Conservation (phyloP, 2,888 invertebrate genomes). For the Mythimna ferrago region DNA sequence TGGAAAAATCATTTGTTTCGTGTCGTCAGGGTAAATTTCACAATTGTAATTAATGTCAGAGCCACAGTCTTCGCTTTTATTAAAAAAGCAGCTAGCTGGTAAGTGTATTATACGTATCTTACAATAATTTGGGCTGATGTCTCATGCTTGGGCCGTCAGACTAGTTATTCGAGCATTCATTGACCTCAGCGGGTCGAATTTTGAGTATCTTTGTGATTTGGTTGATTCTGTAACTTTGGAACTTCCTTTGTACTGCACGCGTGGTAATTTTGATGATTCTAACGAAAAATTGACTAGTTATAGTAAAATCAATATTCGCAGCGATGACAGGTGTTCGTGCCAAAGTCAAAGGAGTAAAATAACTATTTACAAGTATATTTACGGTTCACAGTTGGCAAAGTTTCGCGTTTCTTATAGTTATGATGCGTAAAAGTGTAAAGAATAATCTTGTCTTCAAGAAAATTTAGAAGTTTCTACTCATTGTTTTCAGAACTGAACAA, state of each 20-base stretch:
- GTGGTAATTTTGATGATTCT: slow-evolving; percentile 57
- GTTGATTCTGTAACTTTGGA: slow-evolving; percentile 56
- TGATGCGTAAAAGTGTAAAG: slow-evolving; percentile 27
- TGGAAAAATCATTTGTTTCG: slow-evolving; percentile 93
- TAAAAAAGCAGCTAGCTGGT: slow-evolving; percentile 99
- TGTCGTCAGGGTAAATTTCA: slow-evolving; percentile 94
- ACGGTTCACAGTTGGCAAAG: slow-evolving; percentile 75
- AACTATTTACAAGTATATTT: slow-evolving; percentile 75
- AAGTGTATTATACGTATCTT: slow-evolving; percentile 79
- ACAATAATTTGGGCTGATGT: slow-evolving; percentile 74
- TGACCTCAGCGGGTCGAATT: slow-evolving; percentile 89
- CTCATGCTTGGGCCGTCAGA: slow-evolving; percentile 77
- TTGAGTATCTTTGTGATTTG: slow-evolving; percentile 78
- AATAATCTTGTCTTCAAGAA: not conserved
- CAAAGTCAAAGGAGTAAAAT: slow-evolving; percentile 74
- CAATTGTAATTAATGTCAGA: slow-evolving; percentile 98
- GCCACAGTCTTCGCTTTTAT: slow-evolving; percentile 98
- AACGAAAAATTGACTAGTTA: slow-evolving; percentile 54
- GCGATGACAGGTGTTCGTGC: slow-evolving; percentile 82
- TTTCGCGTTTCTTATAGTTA: slow-evolving; percentile 68
- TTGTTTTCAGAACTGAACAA: slow-evolving; percentile 97
- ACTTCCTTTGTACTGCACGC: slow-evolving; percentile 50
- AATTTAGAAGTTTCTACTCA: slow-evolving; percentile 14
- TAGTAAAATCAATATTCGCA: slow-evolving; percentile 87
- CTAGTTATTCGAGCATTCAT: slow-evolving; percentile 85